Conservation (phyloP, 2,113 vertebrate genomes). For the Xyrauchen texanus region DNA sequence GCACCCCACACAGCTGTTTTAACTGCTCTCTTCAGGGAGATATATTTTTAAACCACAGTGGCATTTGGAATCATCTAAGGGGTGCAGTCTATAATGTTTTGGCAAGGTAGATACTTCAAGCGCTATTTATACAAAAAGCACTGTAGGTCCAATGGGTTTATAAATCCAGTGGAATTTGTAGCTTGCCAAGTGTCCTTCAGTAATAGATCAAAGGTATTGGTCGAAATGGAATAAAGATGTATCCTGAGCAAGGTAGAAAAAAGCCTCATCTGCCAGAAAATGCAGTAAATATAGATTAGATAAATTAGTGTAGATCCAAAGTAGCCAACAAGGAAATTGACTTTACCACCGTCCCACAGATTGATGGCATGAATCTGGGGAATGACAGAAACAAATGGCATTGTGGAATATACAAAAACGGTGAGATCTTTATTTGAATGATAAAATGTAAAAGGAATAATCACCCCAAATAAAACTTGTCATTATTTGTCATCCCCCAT, state of each 20-base stretch:
- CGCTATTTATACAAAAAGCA: slow-evolving; percentile 19
- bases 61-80: slow-evolving; percentile 12
- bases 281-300: not conserved
- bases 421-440: slow-evolving; percentile 6
- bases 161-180: not conserved
- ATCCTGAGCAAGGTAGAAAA: not conserved
- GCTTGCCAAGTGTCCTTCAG: not conserved
- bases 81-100: slow-evolving; percentile 35
- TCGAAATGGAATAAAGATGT: slow-evolving; percentile 4
- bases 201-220: not conserved
- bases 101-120: slow-evolving; percentile 3
- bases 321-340: not conserved
- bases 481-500: no score
- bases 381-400: not conserved
- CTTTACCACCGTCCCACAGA: not conserved
- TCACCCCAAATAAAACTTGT: no score
- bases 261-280: not conserved
- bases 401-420: slow-evolving; percentile 1
- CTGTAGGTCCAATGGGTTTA: not conserved
- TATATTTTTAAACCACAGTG: slow-evolving; percentile 15
- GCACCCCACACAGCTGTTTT: slow-evolving; percentile 25
- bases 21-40: slow-evolving; percentile 18
- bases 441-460: not conserved
- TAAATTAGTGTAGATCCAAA: slow-evolving; percentile 9
- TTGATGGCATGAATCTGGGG: not conserved